Evolutionary conservation across 1,140 invertebrate species (phyloP).

Genomic region (Xylocopa sonorina): DNA sequence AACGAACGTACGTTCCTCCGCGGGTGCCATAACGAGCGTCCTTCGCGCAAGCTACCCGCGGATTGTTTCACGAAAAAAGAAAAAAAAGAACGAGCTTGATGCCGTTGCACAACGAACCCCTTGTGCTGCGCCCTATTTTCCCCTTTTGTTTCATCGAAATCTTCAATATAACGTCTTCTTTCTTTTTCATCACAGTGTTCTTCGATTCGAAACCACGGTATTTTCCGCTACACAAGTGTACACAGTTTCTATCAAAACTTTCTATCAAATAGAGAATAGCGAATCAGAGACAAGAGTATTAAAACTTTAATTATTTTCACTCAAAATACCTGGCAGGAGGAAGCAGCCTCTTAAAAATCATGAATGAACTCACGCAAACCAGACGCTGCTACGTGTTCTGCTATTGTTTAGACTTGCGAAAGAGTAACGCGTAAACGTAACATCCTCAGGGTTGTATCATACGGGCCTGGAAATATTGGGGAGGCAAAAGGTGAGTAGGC

Average conservation of each 20-base stretch:
- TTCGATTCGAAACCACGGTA: neutral
- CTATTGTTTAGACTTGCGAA: neutral
- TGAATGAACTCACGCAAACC: neutral
- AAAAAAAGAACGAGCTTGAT: constrained; percentile 17
- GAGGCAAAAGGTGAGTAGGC: constrained; percentile 11
- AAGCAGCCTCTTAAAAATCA: neutral
- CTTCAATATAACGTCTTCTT: neutral
- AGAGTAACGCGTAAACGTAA: neutral
- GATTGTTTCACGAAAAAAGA: constrained; percentile 36
- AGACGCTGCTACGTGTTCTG: neutral
- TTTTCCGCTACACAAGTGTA: neutral
- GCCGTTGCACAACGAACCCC: constrained; percentile 17
- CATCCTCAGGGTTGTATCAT: neutral
- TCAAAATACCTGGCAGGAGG: neutral
- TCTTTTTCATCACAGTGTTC: neutral
- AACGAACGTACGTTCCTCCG: constrained; percentile 50
- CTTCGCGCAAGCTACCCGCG: constrained; percentile 15
- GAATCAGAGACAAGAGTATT: too few relatives aligned
- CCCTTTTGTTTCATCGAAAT: neutral
- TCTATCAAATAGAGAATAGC: too few relatives aligned
- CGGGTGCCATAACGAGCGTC: constrained; percentile 48
- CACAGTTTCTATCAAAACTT: too few relatives aligned
- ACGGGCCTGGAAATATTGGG: constrained; percentile 28
- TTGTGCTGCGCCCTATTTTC: constrained; percentile 31
- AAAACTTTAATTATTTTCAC: too few relatives aligned